Evolutionary conservation across 1,140 invertebrate genomes (phyloP).

Genomic region (Triops cancriformis): DNA sequence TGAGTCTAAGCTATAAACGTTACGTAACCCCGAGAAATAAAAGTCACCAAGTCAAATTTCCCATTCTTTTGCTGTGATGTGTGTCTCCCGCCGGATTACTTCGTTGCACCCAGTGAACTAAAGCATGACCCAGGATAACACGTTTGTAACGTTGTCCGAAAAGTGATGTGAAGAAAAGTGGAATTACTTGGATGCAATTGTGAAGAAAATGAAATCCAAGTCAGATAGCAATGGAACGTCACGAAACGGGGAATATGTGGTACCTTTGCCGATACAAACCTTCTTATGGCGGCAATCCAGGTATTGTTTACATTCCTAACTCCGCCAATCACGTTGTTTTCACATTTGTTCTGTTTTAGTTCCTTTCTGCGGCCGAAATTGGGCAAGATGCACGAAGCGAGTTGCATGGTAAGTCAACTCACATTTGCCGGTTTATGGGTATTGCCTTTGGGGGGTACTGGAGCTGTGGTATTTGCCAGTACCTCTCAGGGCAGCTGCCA

Average conservation of each 20-base stretch:
- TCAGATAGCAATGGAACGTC: not conserved
- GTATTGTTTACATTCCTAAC: conserved; percentile 38
- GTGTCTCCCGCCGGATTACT: not conserved
- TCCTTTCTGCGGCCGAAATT: conserved; percentile 85
- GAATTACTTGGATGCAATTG: not conserved
- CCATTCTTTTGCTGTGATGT: not conserved
- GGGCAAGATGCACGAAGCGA: conserved; percentile 91
- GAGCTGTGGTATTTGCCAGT: not conserved
- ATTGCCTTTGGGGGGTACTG: no score
- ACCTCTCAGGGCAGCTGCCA: not conserved
- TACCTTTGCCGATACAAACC: conserved; percentile 94
- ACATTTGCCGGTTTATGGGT: conserved; percentile 18
- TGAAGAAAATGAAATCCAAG: conserved; percentile 5
- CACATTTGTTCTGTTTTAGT: conserved; percentile 37
- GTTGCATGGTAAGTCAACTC: conserved; percentile 75
- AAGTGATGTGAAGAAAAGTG: not conserved
- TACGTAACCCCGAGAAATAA: not conserved
- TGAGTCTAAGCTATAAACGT: not conserved
- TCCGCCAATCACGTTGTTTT: no score
- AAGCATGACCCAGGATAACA: not conserved
- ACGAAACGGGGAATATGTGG: conserved; percentile 47
- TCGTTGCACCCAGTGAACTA: not conserved
- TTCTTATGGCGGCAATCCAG: conserved; percentile 96
- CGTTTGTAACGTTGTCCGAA: not conserved
- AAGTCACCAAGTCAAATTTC: not conserved